Percentiles rank a stretch among this genome's conserved stretches.
Conservation (phyloP, 1,140 invertebrate species). For the Meteorus sp. region DNA sequence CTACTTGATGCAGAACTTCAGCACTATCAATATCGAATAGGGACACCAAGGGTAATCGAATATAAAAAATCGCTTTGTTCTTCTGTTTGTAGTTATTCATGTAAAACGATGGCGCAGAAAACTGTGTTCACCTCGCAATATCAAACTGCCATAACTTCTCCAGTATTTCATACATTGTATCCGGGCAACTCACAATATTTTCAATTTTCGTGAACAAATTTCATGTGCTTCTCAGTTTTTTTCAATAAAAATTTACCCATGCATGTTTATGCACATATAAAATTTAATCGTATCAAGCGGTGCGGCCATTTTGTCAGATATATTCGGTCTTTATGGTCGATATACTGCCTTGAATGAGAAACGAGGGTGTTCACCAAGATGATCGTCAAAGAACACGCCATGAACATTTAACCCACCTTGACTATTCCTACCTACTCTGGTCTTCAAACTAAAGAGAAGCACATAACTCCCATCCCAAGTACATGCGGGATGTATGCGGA, state of each 20-base stretch:
- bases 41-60: no score
- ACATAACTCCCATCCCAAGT: slow-evolving; percentile 24
- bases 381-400: slow-evolving; percentile 23
- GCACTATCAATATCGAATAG: no score
- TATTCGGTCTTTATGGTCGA: slow-evolving; percentile 7
- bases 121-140: not conserved
- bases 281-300: not conserved
- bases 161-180: not conserved
- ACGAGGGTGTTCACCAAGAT: slow-evolving; percentile 23
- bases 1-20: no score
- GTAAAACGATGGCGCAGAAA: no score
- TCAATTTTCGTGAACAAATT: not conserved
- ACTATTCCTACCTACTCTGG: not conserved
- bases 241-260: not conserved
- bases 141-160: not conserved
- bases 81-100: no score
- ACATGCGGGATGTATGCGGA: slow-evolving; percentile 24
- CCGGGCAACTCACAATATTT: not conserved
- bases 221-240: not conserved
- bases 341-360: slow-evolving; percentile 9
- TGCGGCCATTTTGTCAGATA: slow-evolving; percentile 4
- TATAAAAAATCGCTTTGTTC: no score
- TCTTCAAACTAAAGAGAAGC: slow-evolving; percentile 17
- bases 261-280: no score
- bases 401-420: slow-evolving; percentile 21